These are phyloP conservation scores for Dolichotis patagonum DNA, from an alignment of 2,113 vertebrate species.

Conservation along the genomic window DNA sequence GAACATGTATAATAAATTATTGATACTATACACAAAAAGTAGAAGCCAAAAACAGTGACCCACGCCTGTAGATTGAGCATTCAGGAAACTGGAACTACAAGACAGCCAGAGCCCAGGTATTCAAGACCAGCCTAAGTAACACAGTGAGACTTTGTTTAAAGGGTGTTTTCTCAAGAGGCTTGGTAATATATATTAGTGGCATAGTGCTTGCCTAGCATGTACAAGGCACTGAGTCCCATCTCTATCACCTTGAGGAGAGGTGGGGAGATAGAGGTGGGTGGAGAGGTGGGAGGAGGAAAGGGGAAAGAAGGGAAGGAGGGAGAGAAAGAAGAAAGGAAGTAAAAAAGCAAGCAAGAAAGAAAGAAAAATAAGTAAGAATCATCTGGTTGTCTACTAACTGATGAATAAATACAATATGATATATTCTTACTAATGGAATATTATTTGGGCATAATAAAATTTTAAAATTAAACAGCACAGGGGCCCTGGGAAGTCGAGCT, in stretches of 20 bases:
- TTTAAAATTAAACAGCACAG: neutral
- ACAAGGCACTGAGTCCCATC: neutral
- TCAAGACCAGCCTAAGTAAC: neutral
- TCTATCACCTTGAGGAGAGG: neutral
- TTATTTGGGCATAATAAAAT: neutral
- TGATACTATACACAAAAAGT: neutral
- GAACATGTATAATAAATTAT: neutral
- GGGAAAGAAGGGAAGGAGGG: neutral
- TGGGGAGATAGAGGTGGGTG: accelerated
- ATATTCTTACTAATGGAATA: neutral
- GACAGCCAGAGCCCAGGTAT: neutral
- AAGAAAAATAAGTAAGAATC: neutral
- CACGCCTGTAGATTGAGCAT: neutral
- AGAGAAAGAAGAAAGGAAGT: too few relatives aligned
- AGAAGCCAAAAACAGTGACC: neutral
- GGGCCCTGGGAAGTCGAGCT: too few relatives aligned
- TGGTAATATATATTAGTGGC: neutral
- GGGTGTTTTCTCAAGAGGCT: neutral
- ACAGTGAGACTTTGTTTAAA: neutral
- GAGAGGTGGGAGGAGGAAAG: accelerated
- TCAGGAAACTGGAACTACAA: too few relatives aligned
- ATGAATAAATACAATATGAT: neutral
- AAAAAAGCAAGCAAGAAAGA: neutral
- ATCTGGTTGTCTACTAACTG: neutral
- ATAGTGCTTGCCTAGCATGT: neutral